These are phyloP conservation scores for Halictus quadricinctus DNA, from an alignment of 2,888 invertebrate species.

Conservation along the genomic window DNA sequence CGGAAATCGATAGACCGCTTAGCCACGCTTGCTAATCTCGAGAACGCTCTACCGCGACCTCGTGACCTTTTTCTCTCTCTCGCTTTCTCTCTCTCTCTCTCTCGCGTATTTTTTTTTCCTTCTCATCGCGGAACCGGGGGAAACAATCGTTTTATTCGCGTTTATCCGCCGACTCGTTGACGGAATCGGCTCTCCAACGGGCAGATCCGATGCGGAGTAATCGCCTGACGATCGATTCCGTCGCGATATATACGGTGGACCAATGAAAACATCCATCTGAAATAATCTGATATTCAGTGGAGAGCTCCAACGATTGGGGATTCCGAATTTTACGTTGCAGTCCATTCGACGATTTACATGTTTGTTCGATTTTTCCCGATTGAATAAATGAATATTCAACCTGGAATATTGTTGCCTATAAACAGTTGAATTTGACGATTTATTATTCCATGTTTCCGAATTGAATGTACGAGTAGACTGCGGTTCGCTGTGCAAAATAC, in stretches of 20 bases:
- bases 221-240: background rate
- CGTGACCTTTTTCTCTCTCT: constrained; percentile 29
- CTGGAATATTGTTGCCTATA: background rate
- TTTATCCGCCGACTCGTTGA: background rate
- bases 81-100: background rate
- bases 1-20: constrained; percentile 45
- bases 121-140: constrained; percentile 12
- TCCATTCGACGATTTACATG: background rate
- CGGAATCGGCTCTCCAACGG: background rate
- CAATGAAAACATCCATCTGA: background rate
- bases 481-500: no score
- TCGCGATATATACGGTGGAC: background rate
- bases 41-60: constrained; percentile 46
- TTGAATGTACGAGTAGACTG: no score
- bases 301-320: background rate
- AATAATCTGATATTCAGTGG: background rate
- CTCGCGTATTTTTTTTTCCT: background rate
- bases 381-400: background rate
- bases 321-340: background rate
- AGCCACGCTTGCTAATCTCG: constrained; percentile 44
- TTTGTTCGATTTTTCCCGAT: background rate
- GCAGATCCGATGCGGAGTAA: background rate
- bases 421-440: background rate
- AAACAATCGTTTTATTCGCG: constrained; percentile 13
- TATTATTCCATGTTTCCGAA: no score